These are phyloP conservation scores for Parazoanthus darwini DNA, from an alignment of 92 coral and sea anemone species.

Conservation along the genomic window DNA sequence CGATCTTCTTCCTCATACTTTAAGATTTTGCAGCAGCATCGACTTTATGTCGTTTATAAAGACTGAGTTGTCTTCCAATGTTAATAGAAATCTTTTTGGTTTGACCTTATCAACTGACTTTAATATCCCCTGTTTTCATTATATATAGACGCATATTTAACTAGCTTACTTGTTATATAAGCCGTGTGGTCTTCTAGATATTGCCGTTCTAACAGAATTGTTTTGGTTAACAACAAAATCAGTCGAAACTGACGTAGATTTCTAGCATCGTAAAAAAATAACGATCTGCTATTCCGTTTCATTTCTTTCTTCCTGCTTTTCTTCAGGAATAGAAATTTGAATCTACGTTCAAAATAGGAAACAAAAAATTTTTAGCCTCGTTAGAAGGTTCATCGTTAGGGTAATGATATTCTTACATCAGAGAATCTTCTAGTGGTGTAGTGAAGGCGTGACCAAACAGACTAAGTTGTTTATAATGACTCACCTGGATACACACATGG, in stretches of 20 bases:
- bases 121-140: background rate
- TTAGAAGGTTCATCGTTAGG: background rate
- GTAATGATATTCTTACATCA: slow-evolving; percentile 32
- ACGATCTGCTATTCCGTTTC: background rate
- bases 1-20: background rate
- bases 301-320: background rate
- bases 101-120: background rate
- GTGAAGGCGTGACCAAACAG: slow-evolving; percentile 51
- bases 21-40: background rate
- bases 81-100: background rate
- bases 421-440: slow-evolving; percentile 41
- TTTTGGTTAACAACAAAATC: slow-evolving; percentile 9
- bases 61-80: background rate
- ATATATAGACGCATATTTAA: background rate
- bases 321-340: background rate
- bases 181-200: slow-evolving; percentile 13
- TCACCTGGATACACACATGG: slow-evolving; percentile 23
- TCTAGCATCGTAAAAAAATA: background rate
- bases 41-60: background rate
- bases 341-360: background rate
- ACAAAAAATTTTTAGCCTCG: background rate
- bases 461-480: slow-evolving; percentile 28
- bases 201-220: background rate
- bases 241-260: background rate
- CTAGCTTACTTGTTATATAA: slow-evolving; percentile 24